A percentile compares a stretch with the other conserved stretches of the same genome.
These are phyloP conservation scores for Amblyteles armatorius DNA, from an alignment of 2,888 invertebrate species.

Conservation along the genomic window DNA sequence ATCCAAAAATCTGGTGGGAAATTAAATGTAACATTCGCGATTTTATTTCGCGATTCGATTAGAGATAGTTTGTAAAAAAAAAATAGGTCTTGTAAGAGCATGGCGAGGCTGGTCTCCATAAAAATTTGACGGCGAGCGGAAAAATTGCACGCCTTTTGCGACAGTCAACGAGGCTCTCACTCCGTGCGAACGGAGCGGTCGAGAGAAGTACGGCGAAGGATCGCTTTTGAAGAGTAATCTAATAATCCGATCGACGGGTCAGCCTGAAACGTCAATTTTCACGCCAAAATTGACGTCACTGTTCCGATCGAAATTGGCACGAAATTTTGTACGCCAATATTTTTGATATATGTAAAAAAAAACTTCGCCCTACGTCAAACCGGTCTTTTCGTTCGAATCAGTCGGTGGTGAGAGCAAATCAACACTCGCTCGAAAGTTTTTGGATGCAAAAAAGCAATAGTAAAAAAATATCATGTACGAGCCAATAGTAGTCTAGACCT, in stretches of 20 bases:
- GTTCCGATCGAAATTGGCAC: slow-evolving; percentile 31
- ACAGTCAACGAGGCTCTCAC: background rate
- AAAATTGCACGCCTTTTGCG: slow-evolving; percentile 29
- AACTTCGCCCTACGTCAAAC: slow-evolving; percentile 58
- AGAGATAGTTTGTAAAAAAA: slow-evolving; percentile 57
- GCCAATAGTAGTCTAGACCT: slow-evolving; percentile 19
- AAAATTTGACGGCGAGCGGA: slow-evolving; percentile 23
- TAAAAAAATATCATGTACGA: slow-evolving; percentile 27
- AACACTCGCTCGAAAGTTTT: slow-evolving; percentile 21
- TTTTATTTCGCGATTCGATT: slow-evolving; percentile 39
- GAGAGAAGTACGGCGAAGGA: slow-evolving; percentile 62
- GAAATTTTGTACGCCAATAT: slow-evolving; percentile 30
- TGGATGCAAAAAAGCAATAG: slow-evolving; percentile 51
- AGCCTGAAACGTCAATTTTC: slow-evolving; percentile 44
- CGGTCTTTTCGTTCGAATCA: background rate
- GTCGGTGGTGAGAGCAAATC: slow-evolving; percentile 6
- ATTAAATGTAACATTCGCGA: slow-evolving; percentile 39
- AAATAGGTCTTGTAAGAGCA: slow-evolving; percentile 36
- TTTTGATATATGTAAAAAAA: slow-evolving; percentile 32
- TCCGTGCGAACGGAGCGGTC: slow-evolving; percentile 22
- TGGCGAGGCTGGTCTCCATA: slow-evolving; percentile 58
- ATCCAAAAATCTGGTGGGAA: slow-evolving; percentile 71
- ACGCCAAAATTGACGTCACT: slow-evolving; percentile 54
- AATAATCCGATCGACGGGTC: slow-evolving; percentile 19
- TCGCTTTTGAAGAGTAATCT: slow-evolving; percentile 24